Percentiles rank a stretch among this genome's conserved stretches.
These are phyloP conservation scores for Podarcis muralis DNA, from an alignment of 2,113 vertebrate genomes.

Conservation along the genomic window DNA sequence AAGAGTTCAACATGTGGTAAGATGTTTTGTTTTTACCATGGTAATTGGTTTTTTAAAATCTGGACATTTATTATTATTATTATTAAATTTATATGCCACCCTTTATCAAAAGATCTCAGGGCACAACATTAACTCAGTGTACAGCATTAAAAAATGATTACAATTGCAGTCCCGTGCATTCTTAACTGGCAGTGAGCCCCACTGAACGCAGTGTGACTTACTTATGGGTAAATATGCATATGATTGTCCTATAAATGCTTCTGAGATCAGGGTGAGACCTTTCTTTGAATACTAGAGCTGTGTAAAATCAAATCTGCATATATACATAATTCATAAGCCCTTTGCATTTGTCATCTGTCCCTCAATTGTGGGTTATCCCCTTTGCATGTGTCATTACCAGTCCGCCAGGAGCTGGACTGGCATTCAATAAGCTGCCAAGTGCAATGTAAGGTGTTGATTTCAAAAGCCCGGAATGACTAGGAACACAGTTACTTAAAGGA, in stretches of 20 bases:
- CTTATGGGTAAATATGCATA: neutral
- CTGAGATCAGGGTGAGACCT: neutral
- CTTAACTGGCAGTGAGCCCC: neutral
- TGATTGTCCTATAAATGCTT: neutral
- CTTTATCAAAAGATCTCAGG: too few relatives aligned
- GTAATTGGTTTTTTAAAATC: conserved; percentile 33
- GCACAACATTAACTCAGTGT: too few relatives aligned
- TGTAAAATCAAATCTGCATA: neutral
- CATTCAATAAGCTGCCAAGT: too few relatives aligned
- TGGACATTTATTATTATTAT: neutral
- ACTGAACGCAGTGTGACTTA: neutral
- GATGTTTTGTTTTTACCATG: conserved; percentile 50
- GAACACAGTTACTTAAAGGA: too few relatives aligned
- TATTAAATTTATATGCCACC: too few relatives aligned
- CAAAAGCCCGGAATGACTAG: too few relatives aligned
- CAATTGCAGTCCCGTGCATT: neutral
- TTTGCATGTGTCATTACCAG: neutral
- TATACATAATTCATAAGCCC: neutral
- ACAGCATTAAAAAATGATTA: conserved; percentile 7
- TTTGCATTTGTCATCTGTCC: neutral
- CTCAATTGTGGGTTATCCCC: neutral
- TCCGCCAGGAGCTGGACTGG: too few relatives aligned
- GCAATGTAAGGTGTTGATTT: too few relatives aligned
- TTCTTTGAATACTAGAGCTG: neutral
- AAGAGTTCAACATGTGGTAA: conserved; percentile 91